Base-by-base conservation (phyloP, 35 echinoderm and acorn worm species). In the Chiridota heheva region DNA sequence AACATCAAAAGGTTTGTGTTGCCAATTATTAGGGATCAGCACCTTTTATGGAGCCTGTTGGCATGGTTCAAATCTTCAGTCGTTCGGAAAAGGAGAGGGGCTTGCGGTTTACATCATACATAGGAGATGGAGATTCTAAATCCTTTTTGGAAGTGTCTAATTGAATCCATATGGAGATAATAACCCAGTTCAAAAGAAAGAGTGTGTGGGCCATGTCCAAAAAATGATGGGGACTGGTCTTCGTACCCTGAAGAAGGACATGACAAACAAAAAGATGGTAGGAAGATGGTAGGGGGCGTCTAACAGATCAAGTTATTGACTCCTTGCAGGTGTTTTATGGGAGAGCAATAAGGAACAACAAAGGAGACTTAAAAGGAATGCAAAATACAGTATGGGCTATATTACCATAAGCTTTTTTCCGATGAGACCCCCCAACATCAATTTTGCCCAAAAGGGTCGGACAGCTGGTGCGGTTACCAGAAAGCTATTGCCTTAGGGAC, bases 41-140 rank as follows among this genome's bases (percentile, higher is more conserved):
- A 4, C 58, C 34, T 22, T 62, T 61, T 1, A 81, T 81, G 78
- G 78, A 81, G 37, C 60, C 78, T 7, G 78, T 41, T 62, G 78
- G 78, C 5, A 58, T 58, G 15, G 36, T 63, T 2, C 18, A 38
- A 35, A 58, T 78, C n/a, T 67, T 67, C n/a, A 51, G 47, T 51
- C 8, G 47, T 12, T 51, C 47, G 8, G 8, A 51, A 51, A 7
- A 46, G 5, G 42, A 72, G 3, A 41, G 24, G 16, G 41, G 41
- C 1, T 35, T 66, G 17, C 58, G 44, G 1, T 81, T 66, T 24
- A 81, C 61, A 12, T 44, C 38, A 4, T 81, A 65, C 26, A 66
- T 81, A 39, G 78, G 78, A 13, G 78, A 82, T 63, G 80, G 80
- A 8, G 80, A 82, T 31, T 69, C 61, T 16, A 56, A 67, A 51